Evolutionary conservation across 2,113 vertebrate species (phyloP).

Genomic region (Thryonomys swinderianus): DNA sequence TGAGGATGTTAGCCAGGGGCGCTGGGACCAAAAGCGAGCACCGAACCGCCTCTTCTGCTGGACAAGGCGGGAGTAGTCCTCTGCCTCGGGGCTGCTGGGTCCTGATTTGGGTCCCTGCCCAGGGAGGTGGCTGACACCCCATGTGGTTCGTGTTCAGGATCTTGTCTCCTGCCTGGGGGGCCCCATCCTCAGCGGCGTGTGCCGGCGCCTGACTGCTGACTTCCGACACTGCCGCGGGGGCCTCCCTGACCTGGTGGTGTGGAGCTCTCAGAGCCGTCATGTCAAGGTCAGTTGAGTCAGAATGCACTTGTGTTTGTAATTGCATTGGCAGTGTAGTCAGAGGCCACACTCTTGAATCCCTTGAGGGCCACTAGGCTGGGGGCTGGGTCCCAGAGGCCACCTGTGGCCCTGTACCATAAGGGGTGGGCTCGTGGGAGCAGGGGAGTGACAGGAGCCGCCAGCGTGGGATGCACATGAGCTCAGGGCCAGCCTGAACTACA

Average conservation of each 20-base stretch:
- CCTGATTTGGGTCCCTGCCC: not conserved
- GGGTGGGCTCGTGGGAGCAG: not conserved
- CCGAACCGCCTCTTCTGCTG: not conserved
- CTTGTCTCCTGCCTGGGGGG: slow-evolving; percentile 94
- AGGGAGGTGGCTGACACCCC: not conserved
- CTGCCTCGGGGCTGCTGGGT: accelerated
- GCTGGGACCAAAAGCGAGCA: too few species aligned
- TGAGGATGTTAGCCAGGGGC: not conserved
- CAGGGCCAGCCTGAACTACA: too few species aligned
- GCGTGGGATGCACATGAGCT: too few species aligned
- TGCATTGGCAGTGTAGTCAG: not conserved
- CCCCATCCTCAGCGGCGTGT: slow-evolving; percentile 91
- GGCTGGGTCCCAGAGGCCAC: not conserved
- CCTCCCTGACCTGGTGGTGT: slow-evolving; percentile 96
- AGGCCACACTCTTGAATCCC: not conserved
- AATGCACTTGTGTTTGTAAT: not conserved
- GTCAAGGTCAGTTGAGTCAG: slow-evolving; percentile 89
- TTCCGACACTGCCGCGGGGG: slow-evolving; percentile 94
- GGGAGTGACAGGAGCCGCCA: not conserved
- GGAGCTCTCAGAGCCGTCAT: slow-evolving; percentile 86
- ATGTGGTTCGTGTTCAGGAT: slow-evolving; percentile 83
- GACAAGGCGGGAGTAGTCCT: too few species aligned
- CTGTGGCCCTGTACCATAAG: accelerated
- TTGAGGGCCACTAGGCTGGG: not conserved
- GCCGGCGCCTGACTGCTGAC: slow-evolving; percentile 90